These are phyloP conservation scores for Andrena bicolor DNA, from an alignment of 2,888 invertebrate genomes.

Conservation along the genomic window DNA sequence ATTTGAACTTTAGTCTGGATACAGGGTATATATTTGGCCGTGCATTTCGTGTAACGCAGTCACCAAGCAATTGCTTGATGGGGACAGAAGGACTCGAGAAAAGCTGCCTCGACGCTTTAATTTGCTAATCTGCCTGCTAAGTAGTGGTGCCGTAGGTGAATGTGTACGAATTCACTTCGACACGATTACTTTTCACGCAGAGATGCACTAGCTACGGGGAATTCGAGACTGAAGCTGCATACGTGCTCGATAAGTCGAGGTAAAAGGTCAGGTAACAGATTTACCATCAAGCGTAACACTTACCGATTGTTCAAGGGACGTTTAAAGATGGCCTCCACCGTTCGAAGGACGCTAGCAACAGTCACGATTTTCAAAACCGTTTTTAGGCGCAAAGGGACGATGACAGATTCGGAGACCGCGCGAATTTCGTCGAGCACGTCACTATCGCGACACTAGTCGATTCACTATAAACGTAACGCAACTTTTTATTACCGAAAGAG, in stretches of 20 bases:
- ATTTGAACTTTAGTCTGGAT: slow-evolving; percentile 55
- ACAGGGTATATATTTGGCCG: slow-evolving; percentile 49
- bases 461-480: neutral
- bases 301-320: neutral
- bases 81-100: slow-evolving; percentile 35
- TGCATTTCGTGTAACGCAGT: slow-evolving; percentile 30
- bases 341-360: neutral
- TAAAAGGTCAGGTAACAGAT: neutral
- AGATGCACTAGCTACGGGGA: slow-evolving; percentile 1
- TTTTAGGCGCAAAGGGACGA: neutral
- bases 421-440: neutral
- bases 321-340: neutral
- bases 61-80: slow-evolving; percentile 15
- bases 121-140: slow-evolving; percentile 83
- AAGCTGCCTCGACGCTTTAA: slow-evolving; percentile 26
- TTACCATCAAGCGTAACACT: neutral
- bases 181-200: slow-evolving; percentile 84
- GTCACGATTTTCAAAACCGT: too few relatives aligned
- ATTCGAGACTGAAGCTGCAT: neutral
- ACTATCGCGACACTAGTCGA: neutral
- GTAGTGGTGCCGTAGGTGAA: slow-evolving; percentile 88
- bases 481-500: neutral
- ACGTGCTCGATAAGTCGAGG: neutral
- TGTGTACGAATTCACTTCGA: slow-evolving; percentile 83
- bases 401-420: neutral